Evolutionary conservation across 2,113 vertebrate genomes (phyloP), one percentile per base, ranked within the genome.

Genomic region (Centropus bengalensis): DNA sequence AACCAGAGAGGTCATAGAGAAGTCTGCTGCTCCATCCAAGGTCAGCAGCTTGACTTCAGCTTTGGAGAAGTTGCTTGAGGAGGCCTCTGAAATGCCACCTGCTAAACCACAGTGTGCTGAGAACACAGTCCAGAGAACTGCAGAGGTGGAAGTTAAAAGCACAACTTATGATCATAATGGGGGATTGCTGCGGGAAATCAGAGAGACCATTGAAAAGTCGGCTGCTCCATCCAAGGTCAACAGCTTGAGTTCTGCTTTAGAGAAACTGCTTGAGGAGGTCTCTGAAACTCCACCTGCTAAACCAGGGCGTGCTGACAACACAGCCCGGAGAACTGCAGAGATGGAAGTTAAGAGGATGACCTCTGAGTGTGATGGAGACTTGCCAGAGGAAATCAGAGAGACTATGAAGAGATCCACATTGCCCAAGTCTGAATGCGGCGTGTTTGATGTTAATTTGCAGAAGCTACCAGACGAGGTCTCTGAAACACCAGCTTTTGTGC

Each of bases 131-230:
- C 3, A 1, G 12, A 33, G 30, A 1, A 5, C 44, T 59, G 8
- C 5, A 5, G 67, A 63, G 11, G 1, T 30, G 7, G 9, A 82
- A 42, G 7, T 16, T 75, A 4, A 45, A 68, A 36, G 21, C 15
- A 44, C 0, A 1, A 47, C 27, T 3, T 28, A 1, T 8, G 3
- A 66, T 13, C 12, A 7, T 17, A 12, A 27, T 10, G 20, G 18
- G 56, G 42, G 55, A 9, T 3, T 44, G 14, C 59, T 3, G 6
- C 68, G 88, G 49, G 94, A 97, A 86, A 68, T 95, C 12, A 22
- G 6, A 73, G 96, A 97, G 88, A 88, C 7, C 9, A 33, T 91
- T 71, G 89, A 66, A 56, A 94, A 74, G 54, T 96, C 81, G 26
- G 15, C 89, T 81, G 92, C 33, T 3, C 59, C 21, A n/a, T 47